Evolutionary conservation across 1,140 invertebrate genomes (phyloP).

Genomic region (Bombus ignitus): DNA sequence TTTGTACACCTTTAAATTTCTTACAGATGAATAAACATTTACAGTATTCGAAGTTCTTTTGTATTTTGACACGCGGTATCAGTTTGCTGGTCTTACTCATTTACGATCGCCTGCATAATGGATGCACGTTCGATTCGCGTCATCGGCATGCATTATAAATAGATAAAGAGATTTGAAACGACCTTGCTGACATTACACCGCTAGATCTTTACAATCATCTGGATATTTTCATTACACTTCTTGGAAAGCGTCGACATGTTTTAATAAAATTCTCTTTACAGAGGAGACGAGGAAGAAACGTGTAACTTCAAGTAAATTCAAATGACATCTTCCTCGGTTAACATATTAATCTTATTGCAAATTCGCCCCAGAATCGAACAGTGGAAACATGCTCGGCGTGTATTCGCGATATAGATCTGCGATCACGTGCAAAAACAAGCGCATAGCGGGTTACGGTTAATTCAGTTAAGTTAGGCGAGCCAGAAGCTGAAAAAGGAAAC

Average conservation of each 20-base stretch:
- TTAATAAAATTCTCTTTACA: neutral
- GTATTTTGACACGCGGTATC: too few species aligned
- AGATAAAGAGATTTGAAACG: neutral
- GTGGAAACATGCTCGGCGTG: conserved; percentile 18
- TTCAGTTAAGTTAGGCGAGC: conserved; percentile 59
- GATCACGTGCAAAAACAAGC: conserved; percentile 62
- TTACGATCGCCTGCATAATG: conserved; percentile 1
- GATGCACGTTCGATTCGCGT: conserved; percentile 7
- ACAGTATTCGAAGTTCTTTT: neutral
- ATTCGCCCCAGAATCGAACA: conserved; percentile 27
- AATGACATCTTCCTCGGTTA: neutral
- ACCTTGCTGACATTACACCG: neutral
- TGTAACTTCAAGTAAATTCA: neutral
- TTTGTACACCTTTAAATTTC: neutral
- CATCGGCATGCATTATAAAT: conserved; percentile 1
- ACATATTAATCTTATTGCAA: neutral
- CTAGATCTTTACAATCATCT: neutral
- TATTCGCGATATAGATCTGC: conserved; percentile 42
- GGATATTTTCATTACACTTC: neutral
- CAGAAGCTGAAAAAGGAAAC: conserved; percentile 66
- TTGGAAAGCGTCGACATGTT: neutral
- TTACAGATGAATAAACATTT: neutral
- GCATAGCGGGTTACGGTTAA: conserved; percentile 64
- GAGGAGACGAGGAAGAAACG: neutral
- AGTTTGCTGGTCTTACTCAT: neutral